Conservation (phyloP, 2,797 vertebrate genomes). For the Allobates femoralis region DNA sequence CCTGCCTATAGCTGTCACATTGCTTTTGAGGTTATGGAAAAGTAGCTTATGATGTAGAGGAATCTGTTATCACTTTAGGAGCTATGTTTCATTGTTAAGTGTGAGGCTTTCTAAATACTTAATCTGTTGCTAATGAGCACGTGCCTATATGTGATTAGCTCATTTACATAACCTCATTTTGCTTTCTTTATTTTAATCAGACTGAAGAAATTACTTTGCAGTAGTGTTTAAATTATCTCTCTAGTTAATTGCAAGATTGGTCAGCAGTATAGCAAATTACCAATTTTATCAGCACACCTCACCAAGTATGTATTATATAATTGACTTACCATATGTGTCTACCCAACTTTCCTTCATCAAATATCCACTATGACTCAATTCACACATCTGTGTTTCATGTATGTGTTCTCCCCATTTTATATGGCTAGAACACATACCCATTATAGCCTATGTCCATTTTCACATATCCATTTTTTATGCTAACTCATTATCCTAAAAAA, state of each 20-base stretch:
- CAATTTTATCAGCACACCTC: background rate
- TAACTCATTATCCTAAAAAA: too few relatives aligned
- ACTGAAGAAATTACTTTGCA: conserved; percentile 38
- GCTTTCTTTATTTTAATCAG: conserved; percentile 48
- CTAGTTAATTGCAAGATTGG: conserved; percentile 16
- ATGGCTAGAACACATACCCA: too few relatives aligned
- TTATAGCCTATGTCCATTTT: too few relatives aligned
- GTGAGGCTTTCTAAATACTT: conserved; percentile 37
- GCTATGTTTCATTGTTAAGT: conserved; percentile 36
- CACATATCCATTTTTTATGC: too few relatives aligned
- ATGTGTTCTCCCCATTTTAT: too few relatives aligned
- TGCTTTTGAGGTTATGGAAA: background rate
- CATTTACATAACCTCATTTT: conserved; percentile 57
- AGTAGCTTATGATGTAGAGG: conserved; percentile 4
- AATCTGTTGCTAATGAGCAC: conserved; percentile 55
- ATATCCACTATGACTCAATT: background rate
- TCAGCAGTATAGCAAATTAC: conserved; percentile 9
- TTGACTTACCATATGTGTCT: background rate
- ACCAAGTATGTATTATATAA: background rate
- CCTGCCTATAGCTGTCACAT: background rate
- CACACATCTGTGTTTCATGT: too few relatives aligned
- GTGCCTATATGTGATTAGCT: conserved; percentile 55
- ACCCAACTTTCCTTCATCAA: background rate
- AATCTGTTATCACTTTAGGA: conserved; percentile 20
- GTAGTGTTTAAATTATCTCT: conserved; percentile 37